Evolutionary conservation across 2,113 vertebrate genomes (phyloP).

Genomic region (Microcebus lehilahytsara): DNA sequence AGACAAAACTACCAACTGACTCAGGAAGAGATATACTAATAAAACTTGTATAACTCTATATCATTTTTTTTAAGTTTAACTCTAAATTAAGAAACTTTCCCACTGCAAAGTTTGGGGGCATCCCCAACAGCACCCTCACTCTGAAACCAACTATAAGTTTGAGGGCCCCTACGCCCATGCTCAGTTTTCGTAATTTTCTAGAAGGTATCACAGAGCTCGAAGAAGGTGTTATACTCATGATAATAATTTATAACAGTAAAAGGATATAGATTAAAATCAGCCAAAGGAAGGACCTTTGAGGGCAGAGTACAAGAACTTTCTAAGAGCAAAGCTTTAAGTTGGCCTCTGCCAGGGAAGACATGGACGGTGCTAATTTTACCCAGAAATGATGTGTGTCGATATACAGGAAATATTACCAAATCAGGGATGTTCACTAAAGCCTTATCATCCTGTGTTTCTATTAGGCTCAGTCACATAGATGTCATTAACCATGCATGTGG

Average conservation of each 20-base stretch:
- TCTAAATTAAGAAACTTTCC: background rate
- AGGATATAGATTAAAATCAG: background rate
- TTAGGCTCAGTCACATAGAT: background rate
- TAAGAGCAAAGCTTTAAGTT: background rate
- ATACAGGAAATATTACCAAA: background rate
- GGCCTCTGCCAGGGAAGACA: background rate
- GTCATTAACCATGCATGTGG: background rate
- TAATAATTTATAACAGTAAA: background rate
- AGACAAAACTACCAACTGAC: background rate
- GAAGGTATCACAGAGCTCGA: background rate
- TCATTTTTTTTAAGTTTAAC: background rate
- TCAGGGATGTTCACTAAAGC: background rate
- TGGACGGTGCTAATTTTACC: background rate
- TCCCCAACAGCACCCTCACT: background rate
- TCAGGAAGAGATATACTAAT: background rate
- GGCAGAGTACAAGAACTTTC: background rate
- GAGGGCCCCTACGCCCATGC: fast-evolving
- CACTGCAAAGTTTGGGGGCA: background rate
- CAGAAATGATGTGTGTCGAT: background rate
- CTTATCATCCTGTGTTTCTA: background rate
- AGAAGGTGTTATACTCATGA: background rate
- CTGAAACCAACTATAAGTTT: background rate
- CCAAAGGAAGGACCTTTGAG: background rate
- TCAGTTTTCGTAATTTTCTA: background rate
- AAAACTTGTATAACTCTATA: background rate